Evolutionary conservation across 1,140 invertebrate genomes (phyloP).

Genomic region (Anoplophora glabripennis): DNA sequence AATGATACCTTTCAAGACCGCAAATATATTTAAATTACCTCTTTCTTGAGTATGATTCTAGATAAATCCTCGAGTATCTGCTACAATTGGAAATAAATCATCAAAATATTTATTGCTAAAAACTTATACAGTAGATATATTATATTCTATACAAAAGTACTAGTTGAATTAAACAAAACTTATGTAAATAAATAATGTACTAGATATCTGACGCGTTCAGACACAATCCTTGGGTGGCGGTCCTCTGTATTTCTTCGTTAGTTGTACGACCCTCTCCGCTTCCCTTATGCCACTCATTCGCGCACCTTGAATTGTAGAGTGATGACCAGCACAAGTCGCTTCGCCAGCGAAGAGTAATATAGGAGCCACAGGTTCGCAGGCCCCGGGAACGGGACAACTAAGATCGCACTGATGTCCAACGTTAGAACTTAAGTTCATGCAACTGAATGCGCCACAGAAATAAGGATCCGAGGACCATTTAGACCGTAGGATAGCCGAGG

Average conservation of each 20-base stretch:
- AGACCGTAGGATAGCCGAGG: slow-evolving; percentile 61
- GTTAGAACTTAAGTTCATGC: slow-evolving; percentile 62
- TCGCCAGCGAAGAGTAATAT: slow-evolving; percentile 83
- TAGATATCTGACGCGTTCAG: not conserved
- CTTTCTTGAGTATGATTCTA: no score
- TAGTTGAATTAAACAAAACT: no score
- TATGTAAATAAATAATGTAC: no score
- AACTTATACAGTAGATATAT: not conserved
- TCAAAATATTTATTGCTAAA: not conserved
- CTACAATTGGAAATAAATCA: not conserved
- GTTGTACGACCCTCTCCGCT: slow-evolving; percentile 68
- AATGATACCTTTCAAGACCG: no score
- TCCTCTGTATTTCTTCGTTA: slow-evolving; percentile 60
- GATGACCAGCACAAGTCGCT: slow-evolving; percentile 76
- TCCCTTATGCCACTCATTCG: slow-evolving; percentile 77
- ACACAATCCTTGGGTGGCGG: slow-evolving; percentile 50
- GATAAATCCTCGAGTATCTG: no score
- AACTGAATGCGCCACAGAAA: slow-evolving; percentile 64
- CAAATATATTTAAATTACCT: no score
- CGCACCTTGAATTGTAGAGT: slow-evolving; percentile 78
- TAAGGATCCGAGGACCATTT: slow-evolving; percentile 64
- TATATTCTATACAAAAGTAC: no score
- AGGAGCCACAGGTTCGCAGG: slow-evolving; percentile 58
- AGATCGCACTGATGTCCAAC: slow-evolving; percentile 67
- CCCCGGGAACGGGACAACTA: slow-evolving; percentile 61